A percentile compares a stretch with the other conserved stretches of the same genome.
These are phyloP conservation scores for Gila orcuttii DNA, from an alignment of 2,113 vertebrate species.

Conservation along the genomic window DNA sequence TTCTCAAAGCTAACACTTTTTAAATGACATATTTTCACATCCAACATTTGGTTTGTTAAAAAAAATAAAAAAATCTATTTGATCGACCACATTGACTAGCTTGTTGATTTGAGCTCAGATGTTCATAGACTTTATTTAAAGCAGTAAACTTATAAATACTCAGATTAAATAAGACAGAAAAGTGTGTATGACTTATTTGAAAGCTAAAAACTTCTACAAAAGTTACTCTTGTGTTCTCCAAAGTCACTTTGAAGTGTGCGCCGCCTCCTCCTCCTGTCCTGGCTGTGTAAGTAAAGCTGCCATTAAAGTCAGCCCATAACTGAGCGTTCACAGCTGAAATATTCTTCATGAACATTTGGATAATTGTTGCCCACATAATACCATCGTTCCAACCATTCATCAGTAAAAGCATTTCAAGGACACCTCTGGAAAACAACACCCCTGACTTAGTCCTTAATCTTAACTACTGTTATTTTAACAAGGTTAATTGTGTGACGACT, in stretches of 20 bases:
- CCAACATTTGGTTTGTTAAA: neutral
- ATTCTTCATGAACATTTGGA: neutral
- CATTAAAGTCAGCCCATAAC: neutral
- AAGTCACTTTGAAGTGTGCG: neutral
- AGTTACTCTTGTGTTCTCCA: neutral
- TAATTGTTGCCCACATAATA: conserved; percentile 25
- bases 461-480: conserved; percentile 7
- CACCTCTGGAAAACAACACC: conserved; percentile 17
- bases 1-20: conserved; percentile 50
- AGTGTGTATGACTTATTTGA: neutral
- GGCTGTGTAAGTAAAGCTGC: conserved; percentile 14
- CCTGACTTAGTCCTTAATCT: conserved; percentile 24
- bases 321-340: neutral
- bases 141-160: conserved; percentile 3
- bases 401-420: conserved; percentile 1
- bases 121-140: conserved; percentile 13
- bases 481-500: neutral
- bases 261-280: neutral
- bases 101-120: neutral
- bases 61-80: neutral
- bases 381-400: conserved; percentile 9
- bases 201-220: neutral
- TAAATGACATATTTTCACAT: conserved; percentile 34
- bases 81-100: neutral
- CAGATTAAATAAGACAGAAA: neutral